Evolutionary conservation across 2,113 vertebrate species (phyloP).

Genomic region (Pica pica): DNA sequence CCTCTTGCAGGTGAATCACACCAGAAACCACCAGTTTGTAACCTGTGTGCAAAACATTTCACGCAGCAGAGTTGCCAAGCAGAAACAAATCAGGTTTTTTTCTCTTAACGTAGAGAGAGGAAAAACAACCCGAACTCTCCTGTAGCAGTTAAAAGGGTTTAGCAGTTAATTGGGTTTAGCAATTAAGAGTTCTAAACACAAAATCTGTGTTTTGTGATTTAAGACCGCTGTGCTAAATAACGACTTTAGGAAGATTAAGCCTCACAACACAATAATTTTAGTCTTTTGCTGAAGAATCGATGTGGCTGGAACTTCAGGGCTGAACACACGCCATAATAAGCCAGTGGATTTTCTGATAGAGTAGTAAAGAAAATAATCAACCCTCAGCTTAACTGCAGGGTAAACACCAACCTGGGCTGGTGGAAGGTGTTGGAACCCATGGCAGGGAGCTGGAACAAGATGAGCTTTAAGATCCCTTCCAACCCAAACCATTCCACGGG

Average conservation of each 20-base stretch:
- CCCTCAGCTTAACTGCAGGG: conserved; percentile 42
- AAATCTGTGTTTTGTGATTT: conserved; percentile 48
- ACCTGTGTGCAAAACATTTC: background rate
- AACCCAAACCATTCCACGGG: background rate
- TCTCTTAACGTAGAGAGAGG: background rate
- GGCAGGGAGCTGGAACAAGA: background rate
- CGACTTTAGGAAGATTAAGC: conserved; percentile 42
- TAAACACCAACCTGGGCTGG: background rate
- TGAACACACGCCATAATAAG: conserved; percentile 48
- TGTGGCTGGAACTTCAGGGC: background rate
- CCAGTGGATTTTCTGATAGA: conserved; percentile 38
- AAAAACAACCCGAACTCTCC: background rate
- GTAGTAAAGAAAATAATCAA: conserved; percentile 30
- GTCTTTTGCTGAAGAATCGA: background rate
- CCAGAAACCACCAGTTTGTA: background rate
- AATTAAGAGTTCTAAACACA: background rate
- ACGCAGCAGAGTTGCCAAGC: background rate
- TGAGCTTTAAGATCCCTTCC: background rate
- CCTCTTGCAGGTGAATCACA: background rate
- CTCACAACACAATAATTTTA: conserved; percentile 44
- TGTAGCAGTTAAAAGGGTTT: background rate
- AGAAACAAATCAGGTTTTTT: background rate
- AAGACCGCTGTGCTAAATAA: conserved; percentile 4
- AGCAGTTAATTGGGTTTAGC: background rate
- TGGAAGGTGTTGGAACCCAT: background rate